Evolutionary conservation across 35 echinoderm and acorn worm genomes (phyloP).

Genomic region (Nesometra sesokonis): DNA sequence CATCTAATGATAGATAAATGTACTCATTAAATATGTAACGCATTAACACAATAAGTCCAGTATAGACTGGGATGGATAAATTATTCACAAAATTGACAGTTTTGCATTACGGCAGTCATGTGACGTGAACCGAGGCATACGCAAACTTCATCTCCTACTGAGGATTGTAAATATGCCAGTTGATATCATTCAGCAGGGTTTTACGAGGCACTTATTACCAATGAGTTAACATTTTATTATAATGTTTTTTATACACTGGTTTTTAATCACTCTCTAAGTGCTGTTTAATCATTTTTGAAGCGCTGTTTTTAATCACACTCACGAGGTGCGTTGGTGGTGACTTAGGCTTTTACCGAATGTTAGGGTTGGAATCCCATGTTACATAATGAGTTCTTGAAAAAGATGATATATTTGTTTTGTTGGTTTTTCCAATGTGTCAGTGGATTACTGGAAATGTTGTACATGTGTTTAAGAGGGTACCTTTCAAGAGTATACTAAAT

Average conservation of each 20-base stretch:
- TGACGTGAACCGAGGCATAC: neutral
- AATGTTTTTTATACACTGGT: neutral
- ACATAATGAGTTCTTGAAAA: no score
- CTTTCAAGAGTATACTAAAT: no score
- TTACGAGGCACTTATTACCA: neutral
- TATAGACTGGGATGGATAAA: neutral
- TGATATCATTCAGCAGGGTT: neutral
- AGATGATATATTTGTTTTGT: no score
- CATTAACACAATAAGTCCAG: neutral
- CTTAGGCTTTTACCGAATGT: no score
- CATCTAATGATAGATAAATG: neutral
- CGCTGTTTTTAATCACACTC: no score
- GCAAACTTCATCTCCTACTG: neutral
- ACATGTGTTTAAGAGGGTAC: no score
- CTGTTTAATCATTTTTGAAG: no score
- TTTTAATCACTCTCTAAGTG: no score
- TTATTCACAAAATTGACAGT: neutral
- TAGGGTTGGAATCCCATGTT: no score
- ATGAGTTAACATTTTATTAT: neutral
- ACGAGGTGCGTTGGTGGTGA: no score
- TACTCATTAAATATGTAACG: neutral
- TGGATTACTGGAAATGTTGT: no score
- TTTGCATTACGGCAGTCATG: neutral
- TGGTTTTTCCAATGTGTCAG: no score
- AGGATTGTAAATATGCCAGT: neutral